A percentile compares a stretch with the other conserved stretches of the same genome.
phyloP scores from a whole-genome alignment of 23 tunicate species.

The Oikopleura dioica region DNA sequence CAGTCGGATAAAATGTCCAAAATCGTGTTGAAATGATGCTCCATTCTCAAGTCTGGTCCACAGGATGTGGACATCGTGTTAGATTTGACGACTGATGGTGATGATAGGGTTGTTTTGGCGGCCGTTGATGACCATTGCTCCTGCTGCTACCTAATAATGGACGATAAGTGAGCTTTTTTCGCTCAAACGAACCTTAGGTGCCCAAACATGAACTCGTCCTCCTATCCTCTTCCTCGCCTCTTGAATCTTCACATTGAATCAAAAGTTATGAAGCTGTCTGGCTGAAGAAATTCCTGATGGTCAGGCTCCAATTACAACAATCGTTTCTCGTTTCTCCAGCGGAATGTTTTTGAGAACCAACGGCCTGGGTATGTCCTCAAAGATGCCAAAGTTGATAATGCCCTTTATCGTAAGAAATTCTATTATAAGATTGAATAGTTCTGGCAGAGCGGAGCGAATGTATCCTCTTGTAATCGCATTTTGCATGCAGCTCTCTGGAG shows the following conservation, averaged over 20 bases:
- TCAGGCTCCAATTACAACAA: conserved; percentile 55
- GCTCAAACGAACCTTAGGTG: conserved; percentile 41
- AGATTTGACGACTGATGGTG: too few species aligned
- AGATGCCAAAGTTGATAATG: neutral
- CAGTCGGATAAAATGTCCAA: too few species aligned
- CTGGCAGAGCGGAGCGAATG: conserved; percentile 28
- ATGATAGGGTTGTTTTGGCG: too few species aligned
- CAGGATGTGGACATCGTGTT: too few species aligned
- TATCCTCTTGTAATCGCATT: conserved; percentile 35
- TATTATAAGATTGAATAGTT: conserved; percentile 24
- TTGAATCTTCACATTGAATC: conserved; percentile 38
- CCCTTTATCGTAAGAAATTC: conserved; percentile 37
- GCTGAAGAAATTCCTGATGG: conserved; percentile 69
- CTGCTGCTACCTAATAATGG: conserved; percentile 32
- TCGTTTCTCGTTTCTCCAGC: neutral
- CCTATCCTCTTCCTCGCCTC: conserved; percentile 57
- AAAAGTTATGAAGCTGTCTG: conserved; percentile 69
- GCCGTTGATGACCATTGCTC: too few species aligned
- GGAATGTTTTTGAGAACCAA: neutral
- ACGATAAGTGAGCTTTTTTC: conserved; percentile 62
- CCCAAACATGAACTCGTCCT: too few species aligned
- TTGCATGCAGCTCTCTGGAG: conserved; percentile 21
- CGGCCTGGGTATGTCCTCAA: neutral
- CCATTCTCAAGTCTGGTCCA: too few species aligned
- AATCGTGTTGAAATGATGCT: too few species aligned